phyloP scores from a whole-genome alignment of 2,113 vertebrate genomes.

The Labeo rohita region DNA sequence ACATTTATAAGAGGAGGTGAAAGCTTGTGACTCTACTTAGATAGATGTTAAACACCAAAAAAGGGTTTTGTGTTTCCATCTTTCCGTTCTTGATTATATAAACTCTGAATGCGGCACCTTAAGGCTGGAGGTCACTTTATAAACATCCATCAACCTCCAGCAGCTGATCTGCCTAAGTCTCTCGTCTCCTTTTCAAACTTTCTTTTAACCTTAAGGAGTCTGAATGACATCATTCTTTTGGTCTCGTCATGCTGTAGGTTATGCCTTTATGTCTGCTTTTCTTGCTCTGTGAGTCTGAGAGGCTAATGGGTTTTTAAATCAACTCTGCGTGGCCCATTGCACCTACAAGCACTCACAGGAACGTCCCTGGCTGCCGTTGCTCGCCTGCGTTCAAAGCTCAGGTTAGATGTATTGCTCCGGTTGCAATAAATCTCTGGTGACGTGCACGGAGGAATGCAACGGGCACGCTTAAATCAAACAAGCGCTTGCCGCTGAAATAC shows the following conservation, averaged over 20 bases:
- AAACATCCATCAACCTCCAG: conserved; percentile 65
- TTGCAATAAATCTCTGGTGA: conserved; percentile 68
- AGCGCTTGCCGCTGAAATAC: conserved; percentile 33
- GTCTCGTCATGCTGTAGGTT: not conserved
- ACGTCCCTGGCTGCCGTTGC: conserved; percentile 63
- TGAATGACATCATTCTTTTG: not conserved
- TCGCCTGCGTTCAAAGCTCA: conserved; percentile 54
- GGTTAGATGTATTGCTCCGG: conserved; percentile 52
- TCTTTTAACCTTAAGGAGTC: not conserved
- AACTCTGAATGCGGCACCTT: conserved; percentile 66
- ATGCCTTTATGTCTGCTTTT: not conserved
- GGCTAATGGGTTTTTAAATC: conserved; percentile 57
- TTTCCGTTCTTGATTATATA: conserved; percentile 58
- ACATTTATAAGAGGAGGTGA: conserved; percentile 64
- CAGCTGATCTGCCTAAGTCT: conserved; percentile 36
- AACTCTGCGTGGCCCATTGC: conserved; percentile 48
- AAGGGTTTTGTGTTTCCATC: conserved; percentile 53
- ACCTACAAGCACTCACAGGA: conserved; percentile 53
- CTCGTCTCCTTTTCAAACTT: conserved; percentile 44
- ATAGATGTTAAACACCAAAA: conserved; percentile 63
- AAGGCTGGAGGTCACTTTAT: conserved; percentile 54
- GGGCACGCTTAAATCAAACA: conserved; percentile 57
- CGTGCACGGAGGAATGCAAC: conserved; percentile 58
- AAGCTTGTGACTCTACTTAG: conserved; percentile 61
- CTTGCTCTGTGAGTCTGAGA: conserved; percentile 41